Evolutionary conservation across 2,113 vertebrate genomes (phyloP).

Genomic region (Petrocephalus zakoni): DNA sequence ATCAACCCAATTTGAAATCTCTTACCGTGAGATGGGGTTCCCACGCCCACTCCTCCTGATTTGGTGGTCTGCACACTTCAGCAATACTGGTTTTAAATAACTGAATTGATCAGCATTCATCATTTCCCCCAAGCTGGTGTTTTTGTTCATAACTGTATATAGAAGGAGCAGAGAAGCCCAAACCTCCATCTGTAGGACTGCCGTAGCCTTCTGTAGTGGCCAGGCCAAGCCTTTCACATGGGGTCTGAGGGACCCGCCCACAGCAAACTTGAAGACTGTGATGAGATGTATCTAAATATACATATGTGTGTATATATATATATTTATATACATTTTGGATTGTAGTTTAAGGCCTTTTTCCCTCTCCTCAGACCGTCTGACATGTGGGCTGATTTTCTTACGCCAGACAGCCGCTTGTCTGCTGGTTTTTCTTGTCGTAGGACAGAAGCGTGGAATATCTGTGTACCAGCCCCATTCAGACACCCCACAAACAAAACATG

Average conservation of each 20-base stretch:
- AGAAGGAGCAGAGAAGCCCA: not conserved
- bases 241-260: not conserved
- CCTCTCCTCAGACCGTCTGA: not conserved
- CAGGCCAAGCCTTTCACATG: not conserved
- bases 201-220: not conserved
- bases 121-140: not conserved
- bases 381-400: not conserved
- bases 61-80: constrained; percentile 11
- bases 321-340: constrained; percentile 50
- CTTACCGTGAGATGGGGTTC: not conserved
- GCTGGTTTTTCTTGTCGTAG: constrained; percentile 10
- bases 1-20: not conserved
- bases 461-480: constrained; percentile 13
- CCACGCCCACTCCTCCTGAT: not conserved
- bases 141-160: constrained; percentile 8
- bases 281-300: constrained; percentile 25
- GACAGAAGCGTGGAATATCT: not conserved
- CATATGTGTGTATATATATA: constrained; percentile 48
- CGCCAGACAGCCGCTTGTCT: constrained; percentile 11
- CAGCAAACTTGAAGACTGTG: constrained; percentile 22
- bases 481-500: not conserved
- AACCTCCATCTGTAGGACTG: not conserved
- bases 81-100: constrained; percentile 16
- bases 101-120: not conserved
- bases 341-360: constrained; percentile 36